phyloP scores from a whole-genome alignment of 1,140 invertebrate species.

The Ooceraea biroi region DNA sequence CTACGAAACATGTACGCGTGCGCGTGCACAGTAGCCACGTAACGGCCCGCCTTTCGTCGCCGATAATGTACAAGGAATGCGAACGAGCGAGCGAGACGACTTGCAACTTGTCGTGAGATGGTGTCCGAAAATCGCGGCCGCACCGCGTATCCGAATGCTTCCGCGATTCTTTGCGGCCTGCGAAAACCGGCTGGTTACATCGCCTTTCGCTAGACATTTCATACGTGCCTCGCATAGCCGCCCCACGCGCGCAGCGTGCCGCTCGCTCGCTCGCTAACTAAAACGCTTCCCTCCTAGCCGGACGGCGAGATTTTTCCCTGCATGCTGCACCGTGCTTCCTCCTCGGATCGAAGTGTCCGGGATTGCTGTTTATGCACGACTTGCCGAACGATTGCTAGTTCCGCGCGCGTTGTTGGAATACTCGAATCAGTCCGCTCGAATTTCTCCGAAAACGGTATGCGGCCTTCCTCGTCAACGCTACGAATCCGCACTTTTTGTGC shows the following conservation, averaged over 20 bases:
- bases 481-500: not conserved
- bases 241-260: slow-evolving; percentile 1
- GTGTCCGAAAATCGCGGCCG: slow-evolving; percentile 27
- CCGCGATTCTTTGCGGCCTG: slow-evolving; percentile 54
- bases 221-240: slow-evolving; percentile 33
- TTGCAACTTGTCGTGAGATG: slow-evolving; percentile 1
- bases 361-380: not conserved
- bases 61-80: not conserved
- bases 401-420: not conserved
- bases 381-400: not conserved
- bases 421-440: not conserved
- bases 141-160: not conserved
- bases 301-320: not conserved
- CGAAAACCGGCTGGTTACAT: slow-evolving; percentile 52
- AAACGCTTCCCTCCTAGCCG: not conserved
- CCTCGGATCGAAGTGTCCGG: not conserved
- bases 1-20: not conserved
- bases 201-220: slow-evolving; percentile 49
- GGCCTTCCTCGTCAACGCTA: not conserved
- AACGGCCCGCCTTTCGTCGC: slow-evolving; percentile 1
- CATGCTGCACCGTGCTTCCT: not conserved
- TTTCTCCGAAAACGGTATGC: not conserved
- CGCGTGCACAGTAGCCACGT: not conserved
- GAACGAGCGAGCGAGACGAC: not conserved
- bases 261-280: not conserved